Evolutionary conservation across 2,113 vertebrate species (phyloP).

Genomic region (Scolopax mira): DNA sequence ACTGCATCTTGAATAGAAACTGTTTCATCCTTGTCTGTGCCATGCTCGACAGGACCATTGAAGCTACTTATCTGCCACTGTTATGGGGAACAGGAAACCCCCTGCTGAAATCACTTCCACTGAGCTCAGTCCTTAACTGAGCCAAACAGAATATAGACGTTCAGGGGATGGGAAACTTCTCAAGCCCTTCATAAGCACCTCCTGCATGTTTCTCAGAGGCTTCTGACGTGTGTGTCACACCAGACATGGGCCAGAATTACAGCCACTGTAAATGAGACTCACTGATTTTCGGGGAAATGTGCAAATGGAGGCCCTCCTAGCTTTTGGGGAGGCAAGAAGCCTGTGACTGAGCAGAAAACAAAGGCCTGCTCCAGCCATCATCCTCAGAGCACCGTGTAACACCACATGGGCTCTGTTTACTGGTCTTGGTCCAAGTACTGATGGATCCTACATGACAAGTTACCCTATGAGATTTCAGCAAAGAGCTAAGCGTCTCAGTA

Average conservation of each 20-base stretch:
- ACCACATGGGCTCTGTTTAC: not conserved
- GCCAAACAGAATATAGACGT: not conserved
- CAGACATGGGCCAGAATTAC: not conserved
- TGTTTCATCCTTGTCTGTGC: not conserved
- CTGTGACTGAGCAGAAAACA: not conserved
- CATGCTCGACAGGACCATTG: not conserved
- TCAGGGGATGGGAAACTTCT: conserved; percentile 3
- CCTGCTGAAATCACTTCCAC: conserved; percentile 29
- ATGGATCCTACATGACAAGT: not conserved
- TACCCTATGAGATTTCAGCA: not conserved
- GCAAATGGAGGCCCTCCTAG: not conserved
- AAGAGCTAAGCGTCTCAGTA: not conserved
- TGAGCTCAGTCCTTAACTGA: conserved; percentile 4
- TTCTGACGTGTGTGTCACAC: not conserved
- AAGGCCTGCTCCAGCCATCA: not conserved
- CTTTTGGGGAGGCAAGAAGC: not conserved
- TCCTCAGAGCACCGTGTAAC: not conserved
- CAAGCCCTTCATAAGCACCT: conserved; percentile 2
- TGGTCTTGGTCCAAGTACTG: not conserved
- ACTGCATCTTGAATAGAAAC: not conserved
- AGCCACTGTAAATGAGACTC: not conserved
- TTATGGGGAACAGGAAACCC: conserved; percentile 5
- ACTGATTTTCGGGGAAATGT: not conserved
- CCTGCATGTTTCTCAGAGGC: not conserved
- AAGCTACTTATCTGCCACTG: not conserved